Conservation (phyloP, 2,113 vertebrate species). For the Oenanthe melanoleuca region DNA sequence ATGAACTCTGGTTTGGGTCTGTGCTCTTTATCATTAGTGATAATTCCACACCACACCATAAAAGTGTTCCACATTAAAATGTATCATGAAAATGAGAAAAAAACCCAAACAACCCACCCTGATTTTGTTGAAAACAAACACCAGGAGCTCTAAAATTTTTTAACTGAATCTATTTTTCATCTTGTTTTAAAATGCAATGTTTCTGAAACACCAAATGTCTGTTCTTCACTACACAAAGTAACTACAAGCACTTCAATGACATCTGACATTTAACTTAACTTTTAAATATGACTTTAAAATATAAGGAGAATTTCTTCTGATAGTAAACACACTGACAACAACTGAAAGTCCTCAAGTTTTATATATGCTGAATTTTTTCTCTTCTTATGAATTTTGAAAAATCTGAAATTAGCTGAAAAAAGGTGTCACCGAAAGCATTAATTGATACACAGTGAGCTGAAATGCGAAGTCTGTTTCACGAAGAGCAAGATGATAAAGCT, state of each 20-base stretch:
- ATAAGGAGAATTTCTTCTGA: not conserved
- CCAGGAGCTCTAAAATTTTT: not conserved
- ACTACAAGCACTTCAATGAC: not conserved
- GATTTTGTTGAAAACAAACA: not conserved
- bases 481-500: not conserved
- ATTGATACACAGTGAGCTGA: not conserved
- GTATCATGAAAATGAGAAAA: not conserved
- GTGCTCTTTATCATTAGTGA: not conserved
- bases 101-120: rapidly evolving
- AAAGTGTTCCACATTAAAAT: not conserved
- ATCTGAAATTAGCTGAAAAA: not conserved
- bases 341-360: not conserved
- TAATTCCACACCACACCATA: not conserved
- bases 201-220: not conserved
- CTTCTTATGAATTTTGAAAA: not conserved
- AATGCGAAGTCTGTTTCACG: not conserved
- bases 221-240: not conserved
- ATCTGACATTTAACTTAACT: not conserved
- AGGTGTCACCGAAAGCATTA: not conserved
- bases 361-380: not conserved
- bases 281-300: not conserved
- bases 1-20: not conserved
- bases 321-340: not conserved
- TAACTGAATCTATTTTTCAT: not conserved
- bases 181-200: not conserved